Base-by-base conservation (phyloP, 2,113 vertebrate genomes). In the Carlito syrichta region DNA sequence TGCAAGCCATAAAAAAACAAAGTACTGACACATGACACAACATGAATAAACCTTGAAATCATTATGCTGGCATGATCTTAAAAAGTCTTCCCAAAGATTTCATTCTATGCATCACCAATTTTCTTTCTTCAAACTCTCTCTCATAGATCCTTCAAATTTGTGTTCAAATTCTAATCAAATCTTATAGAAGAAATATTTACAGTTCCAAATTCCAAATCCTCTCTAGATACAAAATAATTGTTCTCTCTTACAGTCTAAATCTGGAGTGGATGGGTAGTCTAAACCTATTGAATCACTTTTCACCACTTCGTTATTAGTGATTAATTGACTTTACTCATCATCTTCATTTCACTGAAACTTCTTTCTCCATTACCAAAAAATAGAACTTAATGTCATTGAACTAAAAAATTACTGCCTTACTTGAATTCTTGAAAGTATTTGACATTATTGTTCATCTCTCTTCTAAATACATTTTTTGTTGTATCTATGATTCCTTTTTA, bases 211-310 rank as follows among this genome's bases (percentile, higher is more conserved):
- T n/a, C 66, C 7, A 82, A 82, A n/a, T 45, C 14, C 50, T 38
- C 30, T 52, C 32, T 60, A 58, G 66, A 38, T 48, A 12, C 52
- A 60, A 71, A 71, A 48, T 4, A 91, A 48, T 35, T n/a, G 38
- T 56, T 69, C 14, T 30, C 25, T 23, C 22, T 10, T 45, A 69
- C 27, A 48, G 8, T 27, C 30, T 48, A 82, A 60, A 58, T 58
- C 60, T 58, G 14, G 20, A 2, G 5, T 17, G 48, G 1, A 4
- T 8, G 11, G 6, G 11, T 1, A 38, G 20, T 54, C 11, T 43
- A 68, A 68, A 52, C 30, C 25, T n/a, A 40, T 8, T 54, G 50
- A 23, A 27, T 60, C 52, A 45, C 50, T 69, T 58, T 54, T 91
- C 25, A n/a, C 25, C 40, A 25, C 20, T 27, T 82, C 50, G 58